Conservation (phyloP, 1,140 invertebrate species). For the Pseudomyrmex pallidus region DNA sequence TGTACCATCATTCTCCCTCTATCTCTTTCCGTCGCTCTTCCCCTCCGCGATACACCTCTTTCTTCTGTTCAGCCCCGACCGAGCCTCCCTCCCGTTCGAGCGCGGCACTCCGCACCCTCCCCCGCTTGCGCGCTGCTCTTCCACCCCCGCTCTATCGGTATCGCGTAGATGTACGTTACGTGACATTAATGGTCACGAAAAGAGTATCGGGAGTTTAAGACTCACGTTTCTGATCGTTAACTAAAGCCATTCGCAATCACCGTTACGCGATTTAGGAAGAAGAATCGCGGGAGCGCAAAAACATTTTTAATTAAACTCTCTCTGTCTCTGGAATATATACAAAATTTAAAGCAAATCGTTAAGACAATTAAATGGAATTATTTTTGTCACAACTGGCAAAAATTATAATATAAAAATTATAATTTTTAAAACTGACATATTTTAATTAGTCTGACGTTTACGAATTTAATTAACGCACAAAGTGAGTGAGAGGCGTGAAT, state of each 20-base stretch:
- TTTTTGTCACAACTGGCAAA: neutral
- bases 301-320: neutral
- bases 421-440: neutral
- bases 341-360: neutral
- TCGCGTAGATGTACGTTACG: constrained; percentile 30
- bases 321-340: neutral
- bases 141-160: constrained; percentile 23
- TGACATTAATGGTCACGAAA: constrained; percentile 49
- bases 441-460: neutral
- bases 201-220: constrained; percentile 44
- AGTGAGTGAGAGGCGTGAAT: neutral
- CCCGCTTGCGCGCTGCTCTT: constrained; percentile 23
- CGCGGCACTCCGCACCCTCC: constrained; percentile 9
- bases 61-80: too few relatives aligned
- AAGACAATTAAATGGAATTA: neutral
- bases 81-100: constrained; percentile 23
- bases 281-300: neutral
- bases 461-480: neutral
- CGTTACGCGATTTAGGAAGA: neutral
- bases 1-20: constrained; percentile 14
- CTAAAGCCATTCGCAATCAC: constrained; percentile 16
- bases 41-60: constrained; percentile 47
- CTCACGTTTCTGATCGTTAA: constrained; percentile 23
- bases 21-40: constrained; percentile 20
- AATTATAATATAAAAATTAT: neutral